Base-by-base conservation (phyloP, 1,140 invertebrate species). In the Melipona quadrifasciata region DNA sequence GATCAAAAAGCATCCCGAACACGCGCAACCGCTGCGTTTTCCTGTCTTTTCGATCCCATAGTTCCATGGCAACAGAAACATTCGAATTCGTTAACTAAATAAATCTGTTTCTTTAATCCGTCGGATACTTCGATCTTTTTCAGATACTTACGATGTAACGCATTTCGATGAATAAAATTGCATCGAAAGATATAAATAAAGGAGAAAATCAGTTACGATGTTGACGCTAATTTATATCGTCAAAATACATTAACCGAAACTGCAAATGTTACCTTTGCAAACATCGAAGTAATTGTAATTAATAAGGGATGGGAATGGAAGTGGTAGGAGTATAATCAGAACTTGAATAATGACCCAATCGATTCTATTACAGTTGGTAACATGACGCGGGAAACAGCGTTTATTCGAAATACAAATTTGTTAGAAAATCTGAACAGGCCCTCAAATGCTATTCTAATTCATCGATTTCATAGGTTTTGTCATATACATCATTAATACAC, bases 381-480 rank as follows among this genome's bases (percentile, higher is more conserved):
- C 72, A 53, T 55, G 72, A 55, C 72, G 27, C 39, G 16, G 47
- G 47, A 51, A 72, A 16, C 70, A 47, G 70, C 47, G 47, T 72
- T 72, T 72, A 72, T 72, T 71, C 10, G 70, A 51, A 71, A 71
- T 39, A n/a, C n/a, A 39, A 71, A 71, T 71, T 72, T 14, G 24
- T 16, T 53, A 72, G 70, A 51, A 72, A 72, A 72, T 53, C 14
- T 72, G n/a, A 8, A 16, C 14, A 6, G 39, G 1, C 47, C 3
- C 8, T 6, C 47, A 5, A 51, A 72, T 19, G 39, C 34, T 47
- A n/a, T 12, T 24, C 8, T 19, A 6, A 73, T 34, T 53, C 1
- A 19, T 21, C n/a, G 19, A 21, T 67, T 71, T 71, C 8, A 12
- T 10, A 11, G 27, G 16, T 31, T 65, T 64, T 27, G 61, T 64